Evolutionary conservation across 2,888 invertebrate species (phyloP).

Genomic region (Calameuta filiformis): DNA sequence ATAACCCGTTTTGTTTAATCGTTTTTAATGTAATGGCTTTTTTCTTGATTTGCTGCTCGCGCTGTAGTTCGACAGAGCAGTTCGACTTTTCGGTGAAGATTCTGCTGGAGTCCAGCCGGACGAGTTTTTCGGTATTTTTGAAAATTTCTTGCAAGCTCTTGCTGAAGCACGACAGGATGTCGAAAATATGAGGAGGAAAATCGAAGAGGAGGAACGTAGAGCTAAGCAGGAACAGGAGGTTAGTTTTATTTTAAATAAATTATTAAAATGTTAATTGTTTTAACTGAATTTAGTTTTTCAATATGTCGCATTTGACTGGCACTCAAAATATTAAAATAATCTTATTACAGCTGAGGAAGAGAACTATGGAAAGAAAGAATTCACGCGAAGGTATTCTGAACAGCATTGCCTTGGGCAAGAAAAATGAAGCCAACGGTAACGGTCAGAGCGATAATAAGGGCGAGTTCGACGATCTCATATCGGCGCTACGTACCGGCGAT

Average conservation of each 20-base stretch:
- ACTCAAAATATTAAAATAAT: not conserved
- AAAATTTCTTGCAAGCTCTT: slow-evolving; percentile 85
- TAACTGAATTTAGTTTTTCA: not conserved
- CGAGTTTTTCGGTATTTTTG: slow-evolving; percentile 93
- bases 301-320: not conserved
- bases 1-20: not conserved
- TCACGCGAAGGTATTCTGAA: slow-evolving; percentile 81
- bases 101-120: slow-evolving; percentile 86
- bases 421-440: slow-evolving; percentile 71
- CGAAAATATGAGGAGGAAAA: slow-evolving; percentile 82
- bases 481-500: slow-evolving; percentile 92
- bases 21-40: not conserved
- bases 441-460: slow-evolving; percentile 76
- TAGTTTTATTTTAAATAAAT: slow-evolving; percentile 22
- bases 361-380: slow-evolving; percentile 88
- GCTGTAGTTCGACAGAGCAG: slow-evolving; percentile 85
- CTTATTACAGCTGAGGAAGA: slow-evolving; percentile 76
- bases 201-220: slow-evolving; percentile 91
- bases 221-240: slow-evolving; percentile 89
- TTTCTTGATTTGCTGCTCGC: slow-evolving; percentile 21
- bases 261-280: not conserved
- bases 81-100: slow-evolving; percentile 92
- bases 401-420: slow-evolving; percentile 78
- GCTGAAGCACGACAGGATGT: slow-evolving; percentile 89
- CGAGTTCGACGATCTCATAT: slow-evolving; percentile 96